Conservation (phyloP, 2,797 vertebrate species). For the Nannoperca obscura region DNA sequence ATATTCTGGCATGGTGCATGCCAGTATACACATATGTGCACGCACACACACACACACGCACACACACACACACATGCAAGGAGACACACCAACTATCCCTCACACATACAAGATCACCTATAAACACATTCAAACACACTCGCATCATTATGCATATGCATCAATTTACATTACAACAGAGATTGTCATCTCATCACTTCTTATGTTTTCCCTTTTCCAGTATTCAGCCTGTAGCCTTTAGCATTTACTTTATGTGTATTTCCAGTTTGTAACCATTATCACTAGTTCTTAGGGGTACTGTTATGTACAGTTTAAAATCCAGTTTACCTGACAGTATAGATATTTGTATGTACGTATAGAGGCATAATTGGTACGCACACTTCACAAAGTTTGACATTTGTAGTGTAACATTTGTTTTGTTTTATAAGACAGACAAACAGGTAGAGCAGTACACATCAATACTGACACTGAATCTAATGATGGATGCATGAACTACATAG, state of each 20-base stretch:
- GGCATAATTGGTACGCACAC: conserved; percentile 62
- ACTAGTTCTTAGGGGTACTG: conserved; percentile 67
- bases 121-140: conserved; percentile 74
- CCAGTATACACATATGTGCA: conserved; percentile 79
- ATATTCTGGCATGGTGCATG: conserved; percentile 80
- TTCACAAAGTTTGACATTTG: conserved; percentile 68
- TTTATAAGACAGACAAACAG: conserved; percentile 69
- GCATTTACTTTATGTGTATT: conserved; percentile 35
- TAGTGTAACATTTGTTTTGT: conserved; percentile 71
- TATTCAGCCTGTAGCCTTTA: conserved; percentile 45
- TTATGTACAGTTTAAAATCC: conserved; percentile 79
- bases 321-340: conserved; percentile 60
- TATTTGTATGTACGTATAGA: conserved; percentile 62
- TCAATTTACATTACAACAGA: conserved; percentile 83
- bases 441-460: conserved; percentile 74
- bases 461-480: conserved; percentile 72
- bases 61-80: conserved; percentile 58
- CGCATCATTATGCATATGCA: conserved; percentile 83
- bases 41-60: conserved; percentile 42
- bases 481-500: conserved; percentile 68
- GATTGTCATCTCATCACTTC: conserved; percentile 86
- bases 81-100: conserved; percentile 39
- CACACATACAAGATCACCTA: conserved; percentile 65
- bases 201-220: conserved; percentile 60
- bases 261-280: conserved; percentile 55